Conservation (phyloP, 2,888 invertebrate species). For the Ligdia adustata region DNA sequence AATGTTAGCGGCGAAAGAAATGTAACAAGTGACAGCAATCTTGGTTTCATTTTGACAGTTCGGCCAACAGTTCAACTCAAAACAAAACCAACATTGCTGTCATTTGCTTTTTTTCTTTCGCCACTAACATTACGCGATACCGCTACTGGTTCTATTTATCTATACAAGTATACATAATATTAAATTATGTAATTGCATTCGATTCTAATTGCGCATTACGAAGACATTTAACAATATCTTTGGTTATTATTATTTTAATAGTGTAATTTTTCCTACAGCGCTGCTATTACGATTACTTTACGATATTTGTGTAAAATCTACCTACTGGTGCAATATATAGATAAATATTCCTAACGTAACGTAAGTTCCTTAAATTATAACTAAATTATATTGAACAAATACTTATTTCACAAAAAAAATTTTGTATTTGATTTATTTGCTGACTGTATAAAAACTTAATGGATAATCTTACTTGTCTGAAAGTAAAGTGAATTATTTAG, state of each 20-base stretch:
- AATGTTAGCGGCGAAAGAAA: no score
- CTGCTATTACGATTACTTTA: constrained; percentile 27
- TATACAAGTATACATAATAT: constrained; percentile 13
- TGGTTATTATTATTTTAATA: constrained; percentile 28
- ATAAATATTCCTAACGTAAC: constrained; percentile 21
- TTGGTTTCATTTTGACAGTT: no score
- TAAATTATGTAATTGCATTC: constrained; percentile 35
- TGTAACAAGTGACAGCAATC: no score
- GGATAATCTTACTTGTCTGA: constrained; percentile 18
- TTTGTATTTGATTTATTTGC: no score
- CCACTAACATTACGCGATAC: no score
- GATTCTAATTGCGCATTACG: constrained; percentile 58
- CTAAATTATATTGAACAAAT: no score
- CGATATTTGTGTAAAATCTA: constrained; percentile 46
- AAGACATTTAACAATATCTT: constrained; percentile 39
- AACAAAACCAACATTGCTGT: no score
- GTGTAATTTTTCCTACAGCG: constrained; percentile 37
- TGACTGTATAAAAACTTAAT: background rate
- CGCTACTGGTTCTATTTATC: no score
- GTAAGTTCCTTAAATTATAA: constrained; percentile 11
- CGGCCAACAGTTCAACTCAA: no score
- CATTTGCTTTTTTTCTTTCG: no score
- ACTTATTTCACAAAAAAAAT: no score
- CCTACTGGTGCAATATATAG: constrained; percentile 60
- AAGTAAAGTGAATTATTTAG: constrained; percentile 46